Evolutionary conservation across 2,113 vertebrate genomes (phyloP), one percentile per base, ranked within the genome.

Genomic region (Crotalus viridis): DNA sequence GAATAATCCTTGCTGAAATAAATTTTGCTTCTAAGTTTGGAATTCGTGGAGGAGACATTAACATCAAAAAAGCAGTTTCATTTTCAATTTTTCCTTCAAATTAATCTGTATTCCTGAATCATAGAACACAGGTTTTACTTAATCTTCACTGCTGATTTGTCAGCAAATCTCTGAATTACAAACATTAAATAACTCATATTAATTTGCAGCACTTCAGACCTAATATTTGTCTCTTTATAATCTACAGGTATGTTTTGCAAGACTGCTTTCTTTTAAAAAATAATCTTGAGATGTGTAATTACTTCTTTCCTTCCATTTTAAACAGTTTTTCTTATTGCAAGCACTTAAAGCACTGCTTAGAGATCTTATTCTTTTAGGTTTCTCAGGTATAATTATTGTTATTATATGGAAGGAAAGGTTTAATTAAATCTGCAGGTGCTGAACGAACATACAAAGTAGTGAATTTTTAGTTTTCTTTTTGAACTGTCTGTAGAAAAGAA

Each of bases 361-460:
- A 95, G 46, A 94, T 61, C 0, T 1, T 92, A 94, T 91, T 95
- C 94, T 55, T 95, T 94, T 94, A 74, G 94, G 90, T 95, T 97
- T 96, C 64, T 93, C 55, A 86, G 85, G 93, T 88, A 28, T 94
- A 96, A 94, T 89, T 92, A 93, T 95, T 95, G 94, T 94, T 90
- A 93, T 91, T 93, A 96, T 88, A 74, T 43, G 69, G 28, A 96
- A 95, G 13, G 46, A 90, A 95, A 95, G 61, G 94, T 88, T 55
- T 6, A 95, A 95, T 94, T 95, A 96, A 90, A 96, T 90, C 94
- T 64, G 87, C 64, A 97, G 89, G 93, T 93, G 87, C 91, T 92
- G 89, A 51, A 51, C 3, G 81, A 0, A 2, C 3, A 5, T 89
- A 94, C 1, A 43, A 95, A 57, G 8, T 92, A 56, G 28, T 51